These are phyloP conservation scores for Eurypyga helias DNA, from an alignment of 2,113 vertebrate genomes.

Conservation along the genomic window DNA sequence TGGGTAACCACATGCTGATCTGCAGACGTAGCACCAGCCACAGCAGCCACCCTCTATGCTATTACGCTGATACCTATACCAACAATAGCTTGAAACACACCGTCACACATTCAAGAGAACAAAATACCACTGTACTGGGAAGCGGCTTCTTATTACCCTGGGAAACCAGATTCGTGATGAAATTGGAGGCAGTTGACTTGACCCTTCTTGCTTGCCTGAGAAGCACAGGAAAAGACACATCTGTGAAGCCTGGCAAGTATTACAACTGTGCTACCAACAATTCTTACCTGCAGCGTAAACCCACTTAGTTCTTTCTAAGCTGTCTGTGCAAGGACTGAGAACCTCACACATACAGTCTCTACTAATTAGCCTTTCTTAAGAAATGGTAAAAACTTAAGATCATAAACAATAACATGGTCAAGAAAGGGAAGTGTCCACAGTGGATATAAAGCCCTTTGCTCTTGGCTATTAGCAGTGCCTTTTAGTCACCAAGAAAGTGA, in stretches of 20 bases:
- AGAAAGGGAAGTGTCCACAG: background rate
- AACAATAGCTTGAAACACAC: background rate
- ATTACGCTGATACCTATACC: background rate
- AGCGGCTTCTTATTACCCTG: background rate
- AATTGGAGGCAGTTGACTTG: background rate
- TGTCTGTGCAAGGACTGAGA: background rate
- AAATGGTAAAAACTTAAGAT: background rate
- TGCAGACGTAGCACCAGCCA: background rate
- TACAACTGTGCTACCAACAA: background rate
- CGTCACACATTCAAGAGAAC: background rate
- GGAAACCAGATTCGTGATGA: background rate
- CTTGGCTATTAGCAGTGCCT: background rate
- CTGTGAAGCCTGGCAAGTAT: background rate
- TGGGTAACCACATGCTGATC: background rate
- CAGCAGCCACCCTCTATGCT: background rate
- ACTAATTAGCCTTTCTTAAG: background rate
- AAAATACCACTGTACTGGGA: background rate
- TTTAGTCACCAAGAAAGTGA: background rate
- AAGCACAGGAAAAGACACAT: rapidly evolving
- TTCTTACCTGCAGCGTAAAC: background rate
- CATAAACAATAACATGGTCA: background rate
- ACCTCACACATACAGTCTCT: background rate
- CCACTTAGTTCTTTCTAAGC: background rate
- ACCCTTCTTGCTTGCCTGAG: background rate
- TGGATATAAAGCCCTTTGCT: background rate